Conservation (phyloP, 2,113 vertebrate species). For the Tretioscincus oriximinensis region DNA sequence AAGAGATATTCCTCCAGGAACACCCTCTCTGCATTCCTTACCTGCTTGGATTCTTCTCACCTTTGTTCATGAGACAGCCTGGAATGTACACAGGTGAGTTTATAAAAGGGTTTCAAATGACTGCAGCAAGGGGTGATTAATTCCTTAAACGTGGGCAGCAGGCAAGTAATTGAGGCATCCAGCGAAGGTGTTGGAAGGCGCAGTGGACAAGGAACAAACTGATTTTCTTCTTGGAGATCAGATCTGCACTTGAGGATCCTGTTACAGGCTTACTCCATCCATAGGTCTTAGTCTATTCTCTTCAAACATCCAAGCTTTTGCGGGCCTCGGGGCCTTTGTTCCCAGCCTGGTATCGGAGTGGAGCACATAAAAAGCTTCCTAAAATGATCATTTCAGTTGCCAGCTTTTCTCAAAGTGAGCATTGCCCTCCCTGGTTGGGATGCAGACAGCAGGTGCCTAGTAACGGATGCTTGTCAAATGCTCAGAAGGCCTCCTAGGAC, state of each 20-base stretch:
- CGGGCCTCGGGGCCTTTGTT: no score
- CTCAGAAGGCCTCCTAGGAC: no score
- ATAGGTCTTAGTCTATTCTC: neutral
- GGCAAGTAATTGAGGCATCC: slow-evolving; percentile 15
- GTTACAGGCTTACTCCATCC: neutral
- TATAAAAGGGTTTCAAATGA: slow-evolving; percentile 1
- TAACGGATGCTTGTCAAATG: no score
- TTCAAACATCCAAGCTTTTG: neutral
- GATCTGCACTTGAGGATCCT: neutral
- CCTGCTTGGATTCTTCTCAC: neutral
- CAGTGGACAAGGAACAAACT: neutral
- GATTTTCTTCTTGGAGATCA: slow-evolving; percentile 6
- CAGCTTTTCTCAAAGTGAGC: neutral
- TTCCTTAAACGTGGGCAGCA: slow-evolving; percentile 14
- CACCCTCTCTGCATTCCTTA: slow-evolving; percentile 39
- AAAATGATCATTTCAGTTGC: no score
- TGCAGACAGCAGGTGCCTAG: neutral
- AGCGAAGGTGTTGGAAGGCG: neutral
- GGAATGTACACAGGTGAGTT: slow-evolving; percentile 15
- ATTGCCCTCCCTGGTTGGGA: no score
- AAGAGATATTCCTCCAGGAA: slow-evolving; percentile 39
- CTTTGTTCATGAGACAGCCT: slow-evolving; percentile 20
- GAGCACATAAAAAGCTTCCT: neutral
- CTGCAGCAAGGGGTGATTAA: neutral
- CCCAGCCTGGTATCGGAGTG: neutral